Conservation (phyloP, 2,797 vertebrate species). For the Taenioides sp. region DNA sequence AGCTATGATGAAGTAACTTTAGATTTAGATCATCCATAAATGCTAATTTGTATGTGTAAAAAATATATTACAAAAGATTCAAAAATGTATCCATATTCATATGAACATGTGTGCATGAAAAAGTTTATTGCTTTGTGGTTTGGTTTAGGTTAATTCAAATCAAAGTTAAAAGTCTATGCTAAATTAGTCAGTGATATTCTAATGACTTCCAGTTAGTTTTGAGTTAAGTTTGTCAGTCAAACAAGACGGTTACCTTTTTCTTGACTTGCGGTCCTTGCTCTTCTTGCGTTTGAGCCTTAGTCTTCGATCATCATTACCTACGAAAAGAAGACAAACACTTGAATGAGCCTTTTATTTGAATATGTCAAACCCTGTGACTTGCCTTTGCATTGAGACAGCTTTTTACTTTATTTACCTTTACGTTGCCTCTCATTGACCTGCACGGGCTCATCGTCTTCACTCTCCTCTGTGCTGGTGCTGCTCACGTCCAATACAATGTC, state of each 20-base stretch:
- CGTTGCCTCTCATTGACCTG: conserved; percentile 52
- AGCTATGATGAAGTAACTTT: too few relatives aligned
- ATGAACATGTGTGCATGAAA: too few relatives aligned
- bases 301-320: conserved; percentile 55
- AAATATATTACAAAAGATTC: too few relatives aligned
- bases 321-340: not conserved
- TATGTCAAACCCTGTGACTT: not conserved
- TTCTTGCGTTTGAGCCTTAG: conserved; percentile 58
- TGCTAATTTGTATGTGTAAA: too few relatives aligned
- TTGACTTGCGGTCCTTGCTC: conserved; percentile 63
- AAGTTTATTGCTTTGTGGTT: too few relatives aligned
- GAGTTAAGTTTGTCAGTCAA: not conserved
- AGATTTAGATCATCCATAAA: too few relatives aligned
- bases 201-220: too few relatives aligned
- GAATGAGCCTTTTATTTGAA: not conserved
- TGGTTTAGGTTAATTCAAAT: too few relatives aligned
- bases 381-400: not conserved
- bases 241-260: conserved; percentile 57
- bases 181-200: too few relatives aligned
- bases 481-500: conserved; percentile 98
- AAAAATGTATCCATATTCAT: too few relatives aligned
- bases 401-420: conserved; percentile 53
- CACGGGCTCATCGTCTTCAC: conserved; percentile 81
- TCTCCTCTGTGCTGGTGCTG: conserved; percentile 96
- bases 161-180: too few relatives aligned